Conservation (phyloP, 2,888 invertebrate species). For the Andrena bicolor region DNA sequence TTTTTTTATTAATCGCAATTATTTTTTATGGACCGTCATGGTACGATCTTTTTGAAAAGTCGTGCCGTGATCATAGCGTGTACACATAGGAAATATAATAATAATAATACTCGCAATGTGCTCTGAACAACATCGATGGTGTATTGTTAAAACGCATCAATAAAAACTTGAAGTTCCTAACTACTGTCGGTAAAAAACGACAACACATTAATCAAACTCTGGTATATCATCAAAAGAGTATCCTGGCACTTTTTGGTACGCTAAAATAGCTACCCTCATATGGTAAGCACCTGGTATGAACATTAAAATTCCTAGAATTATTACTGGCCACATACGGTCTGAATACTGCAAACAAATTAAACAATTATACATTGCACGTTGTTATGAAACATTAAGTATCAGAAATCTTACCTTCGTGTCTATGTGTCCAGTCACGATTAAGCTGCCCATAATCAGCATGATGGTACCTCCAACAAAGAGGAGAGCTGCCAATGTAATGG, state of each 20-base stretch:
- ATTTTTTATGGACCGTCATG: background rate
- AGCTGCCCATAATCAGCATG: constrained; percentile 91
- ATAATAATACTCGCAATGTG: constrained; percentile 4
- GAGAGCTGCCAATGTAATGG: constrained; percentile 91
- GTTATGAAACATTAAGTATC: background rate
- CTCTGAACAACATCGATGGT: background rate
- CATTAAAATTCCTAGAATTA: constrained; percentile 94
- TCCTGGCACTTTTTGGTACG: constrained; percentile 93
- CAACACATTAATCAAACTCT: constrained; percentile 89
- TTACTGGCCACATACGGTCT: constrained; percentile 95
- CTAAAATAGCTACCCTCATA: constrained; percentile 94
- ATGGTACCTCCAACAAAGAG: constrained; percentile 92
- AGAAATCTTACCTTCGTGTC: constrained; percentile 88
- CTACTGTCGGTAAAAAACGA: constrained; percentile 6
- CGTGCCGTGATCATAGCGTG: background rate
- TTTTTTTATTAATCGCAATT: background rate
- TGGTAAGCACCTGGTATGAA: constrained; percentile 97
- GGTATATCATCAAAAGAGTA: constrained; percentile 96
- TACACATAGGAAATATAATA: background rate
- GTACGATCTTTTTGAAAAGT: background rate
- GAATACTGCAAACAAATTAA: constrained; percentile 87
- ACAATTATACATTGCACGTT: background rate
- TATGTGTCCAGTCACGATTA: constrained; percentile 93
- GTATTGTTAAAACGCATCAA: background rate
- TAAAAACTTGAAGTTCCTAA: background rate